These are phyloP conservation scores for Parnassius glacialis DNA, from an alignment of 2,888 invertebrate species.

Conservation along the genomic window DNA sequence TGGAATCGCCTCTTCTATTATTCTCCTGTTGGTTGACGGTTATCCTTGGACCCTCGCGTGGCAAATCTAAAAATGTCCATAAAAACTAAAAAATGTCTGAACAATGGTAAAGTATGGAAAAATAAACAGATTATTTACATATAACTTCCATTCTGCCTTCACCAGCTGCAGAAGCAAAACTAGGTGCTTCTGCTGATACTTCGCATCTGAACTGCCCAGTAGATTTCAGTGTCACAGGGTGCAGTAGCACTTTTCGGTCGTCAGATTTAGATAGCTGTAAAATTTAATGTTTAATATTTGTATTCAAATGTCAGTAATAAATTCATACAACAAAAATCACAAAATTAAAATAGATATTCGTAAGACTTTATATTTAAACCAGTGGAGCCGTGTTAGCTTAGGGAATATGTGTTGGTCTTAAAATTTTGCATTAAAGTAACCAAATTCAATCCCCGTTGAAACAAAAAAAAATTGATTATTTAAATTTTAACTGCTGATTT, in stretches of 20 bases:
- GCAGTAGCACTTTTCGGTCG: constrained; percentile 83
- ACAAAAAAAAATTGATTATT: too few relatives aligned
- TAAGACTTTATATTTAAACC: too few relatives aligned
- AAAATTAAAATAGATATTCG: too few relatives aligned
- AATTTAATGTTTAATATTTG: background rate
- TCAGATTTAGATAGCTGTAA: constrained; percentile 85
- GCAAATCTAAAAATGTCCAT: constrained; percentile 77
- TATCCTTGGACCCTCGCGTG: constrained; percentile 87
- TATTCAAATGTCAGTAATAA: too few relatives aligned
- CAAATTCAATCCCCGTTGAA: too few relatives aligned
- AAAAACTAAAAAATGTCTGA: constrained; percentile 5
- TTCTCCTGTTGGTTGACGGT: constrained; percentile 87
- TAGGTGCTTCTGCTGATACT: constrained; percentile 89
- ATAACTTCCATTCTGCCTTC: constrained; percentile 90
- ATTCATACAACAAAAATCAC: too few relatives aligned
- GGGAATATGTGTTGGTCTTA: too few relatives aligned
- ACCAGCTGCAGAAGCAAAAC: constrained; percentile 87
- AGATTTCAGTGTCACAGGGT: constrained; percentile 85
- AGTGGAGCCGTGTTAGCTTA: too few relatives aligned
- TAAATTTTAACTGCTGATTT: too few relatives aligned
- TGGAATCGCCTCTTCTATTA: constrained; percentile 87
- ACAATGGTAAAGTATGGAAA: background rate
- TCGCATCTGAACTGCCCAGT: constrained; percentile 88
- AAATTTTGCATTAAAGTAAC: too few relatives aligned
- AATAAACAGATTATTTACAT: constrained; percentile 69